Percentiles rank a stretch among this genome's conserved stretches.
These are phyloP conservation scores for Rhinogobio ventralis DNA, from an alignment of 2,797 vertebrate genomes.

Conservation along the genomic window DNA sequence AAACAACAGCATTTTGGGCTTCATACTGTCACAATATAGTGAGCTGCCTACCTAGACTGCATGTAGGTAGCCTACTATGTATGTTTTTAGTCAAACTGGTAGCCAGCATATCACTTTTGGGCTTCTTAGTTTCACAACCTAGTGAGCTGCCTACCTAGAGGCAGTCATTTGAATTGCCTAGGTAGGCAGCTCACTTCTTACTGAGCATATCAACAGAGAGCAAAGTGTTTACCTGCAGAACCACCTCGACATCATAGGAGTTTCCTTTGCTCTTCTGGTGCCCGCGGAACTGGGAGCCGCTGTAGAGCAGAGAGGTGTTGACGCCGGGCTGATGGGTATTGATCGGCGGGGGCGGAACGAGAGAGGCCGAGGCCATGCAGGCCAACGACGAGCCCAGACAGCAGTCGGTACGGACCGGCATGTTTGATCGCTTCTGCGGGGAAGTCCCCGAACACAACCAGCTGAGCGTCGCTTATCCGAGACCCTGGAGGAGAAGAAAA, in stretches of 20 bases:
- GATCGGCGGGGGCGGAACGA: slow-evolving; percentile 93
- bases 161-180: slow-evolving; percentile 11
- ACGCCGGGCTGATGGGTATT: slow-evolving; percentile 95
- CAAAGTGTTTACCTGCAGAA: slow-evolving; percentile 86
- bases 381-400: slow-evolving; percentile 72
- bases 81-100: too few relatives aligned
- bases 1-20: too few relatives aligned
- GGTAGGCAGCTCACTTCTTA: neutral
- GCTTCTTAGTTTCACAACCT: neutral
- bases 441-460: slow-evolving; percentile 76
- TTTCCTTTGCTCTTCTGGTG: slow-evolving; percentile 98
- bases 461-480: slow-evolving; percentile 72
- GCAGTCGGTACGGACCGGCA: slow-evolving; percentile 89
- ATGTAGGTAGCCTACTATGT: too few relatives aligned
- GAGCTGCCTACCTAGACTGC: too few relatives aligned
- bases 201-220: neutral
- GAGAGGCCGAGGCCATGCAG: slow-evolving; percentile 80
- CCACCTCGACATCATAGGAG: slow-evolving; percentile 96
- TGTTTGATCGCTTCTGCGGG: slow-evolving; percentile 73
- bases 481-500: slow-evolving; percentile 53
- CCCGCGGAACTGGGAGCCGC: slow-evolving; percentile 95
- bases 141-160: neutral
- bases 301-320: slow-evolving; percentile 91
- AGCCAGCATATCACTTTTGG: too few relatives aligned
- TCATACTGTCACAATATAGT: neutral